A percentile compares a stretch with the other conserved stretches of the same genome.
Conservation (phyloP, 2,113 vertebrate species). For the Halichoeres trimaculatus region DNA sequence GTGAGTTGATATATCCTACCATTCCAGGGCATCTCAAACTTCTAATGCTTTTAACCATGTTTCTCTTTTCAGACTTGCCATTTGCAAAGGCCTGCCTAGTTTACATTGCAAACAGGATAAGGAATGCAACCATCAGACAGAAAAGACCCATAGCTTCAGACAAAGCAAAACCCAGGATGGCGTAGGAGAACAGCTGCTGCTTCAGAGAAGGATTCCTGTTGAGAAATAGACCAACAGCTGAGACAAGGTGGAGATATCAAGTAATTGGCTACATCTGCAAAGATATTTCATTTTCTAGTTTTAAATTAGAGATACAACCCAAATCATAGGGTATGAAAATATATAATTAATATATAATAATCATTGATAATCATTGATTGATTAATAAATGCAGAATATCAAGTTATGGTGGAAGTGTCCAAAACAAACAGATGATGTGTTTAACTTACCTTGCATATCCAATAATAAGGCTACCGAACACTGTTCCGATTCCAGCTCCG, state of each 20-base stretch:
- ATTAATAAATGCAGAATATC: not conserved
- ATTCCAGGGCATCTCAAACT: conserved; percentile 39
- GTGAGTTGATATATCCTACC: conserved; percentile 17
- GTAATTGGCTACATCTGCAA: too few species aligned
- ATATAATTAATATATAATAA: too few species aligned
- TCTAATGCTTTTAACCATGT: conserved; percentile 70
- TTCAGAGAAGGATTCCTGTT: conserved; percentile 97
- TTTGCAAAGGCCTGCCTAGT: conserved; percentile 54
- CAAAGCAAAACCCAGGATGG: conserved; percentile 97
- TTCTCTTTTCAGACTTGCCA: conserved; percentile 11
- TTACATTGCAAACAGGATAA: conserved; percentile 99
- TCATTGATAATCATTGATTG: too few species aligned
- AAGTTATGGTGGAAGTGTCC: not conserved
- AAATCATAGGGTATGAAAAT: too few species aligned
- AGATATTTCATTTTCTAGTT: too few species aligned
- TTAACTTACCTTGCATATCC: conserved; percentile 94
- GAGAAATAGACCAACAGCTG: conserved; percentile 47
- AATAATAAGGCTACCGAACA: conserved; percentile 98
- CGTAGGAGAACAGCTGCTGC: conserved; percentile 99
- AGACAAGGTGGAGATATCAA: not conserved
- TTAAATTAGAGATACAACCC: too few species aligned
- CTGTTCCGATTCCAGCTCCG: conserved; percentile 98
- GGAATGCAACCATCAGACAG: conserved; percentile 99
- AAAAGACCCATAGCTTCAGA: conserved; percentile 99
- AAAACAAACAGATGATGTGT: not conserved